Conservation (phyloP, 30 jellyfish, hydroid and myxozoan genomes). For the Turritopsis dohrnii region DNA sequence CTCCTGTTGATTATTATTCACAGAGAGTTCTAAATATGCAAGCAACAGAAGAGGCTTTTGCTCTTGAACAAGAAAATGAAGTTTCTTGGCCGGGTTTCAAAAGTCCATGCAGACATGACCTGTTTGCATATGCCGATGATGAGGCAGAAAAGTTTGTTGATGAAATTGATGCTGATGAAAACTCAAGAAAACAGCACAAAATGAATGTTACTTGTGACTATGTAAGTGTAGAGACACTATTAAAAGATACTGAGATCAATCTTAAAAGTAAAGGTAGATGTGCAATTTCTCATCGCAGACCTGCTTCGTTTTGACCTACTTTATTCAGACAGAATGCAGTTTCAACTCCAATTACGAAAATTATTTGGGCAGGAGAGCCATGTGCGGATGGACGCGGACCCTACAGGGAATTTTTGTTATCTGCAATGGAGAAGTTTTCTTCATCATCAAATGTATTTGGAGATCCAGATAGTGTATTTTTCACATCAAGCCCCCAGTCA, state of each 20-base stretch:
- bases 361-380: background rate
- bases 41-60: background rate
- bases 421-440: background rate
- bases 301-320: background rate
- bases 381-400: constrained; percentile 3
- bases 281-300: background rate
- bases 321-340: background rate
- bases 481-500: background rate
- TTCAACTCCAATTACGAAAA: background rate
- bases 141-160: background rate
- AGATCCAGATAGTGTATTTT: background rate
- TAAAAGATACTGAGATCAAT: background rate
- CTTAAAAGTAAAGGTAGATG: background rate
- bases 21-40: background rate
- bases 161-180: background rate
- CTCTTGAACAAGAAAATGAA: no score
- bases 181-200: background rate
- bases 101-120: no score
- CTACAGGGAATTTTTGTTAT: background rate
- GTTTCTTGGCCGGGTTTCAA: no score
- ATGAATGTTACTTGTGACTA: background rate
- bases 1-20: background rate
- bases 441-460: background rate
- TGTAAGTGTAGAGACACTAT: background rate
- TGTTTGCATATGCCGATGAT: background rate